Evolutionary conservation across 2,113 vertebrate species (phyloP), one percentile per base, ranked within the genome.

Genomic region (Sinocyclocheilus maitianheensis): DNA sequence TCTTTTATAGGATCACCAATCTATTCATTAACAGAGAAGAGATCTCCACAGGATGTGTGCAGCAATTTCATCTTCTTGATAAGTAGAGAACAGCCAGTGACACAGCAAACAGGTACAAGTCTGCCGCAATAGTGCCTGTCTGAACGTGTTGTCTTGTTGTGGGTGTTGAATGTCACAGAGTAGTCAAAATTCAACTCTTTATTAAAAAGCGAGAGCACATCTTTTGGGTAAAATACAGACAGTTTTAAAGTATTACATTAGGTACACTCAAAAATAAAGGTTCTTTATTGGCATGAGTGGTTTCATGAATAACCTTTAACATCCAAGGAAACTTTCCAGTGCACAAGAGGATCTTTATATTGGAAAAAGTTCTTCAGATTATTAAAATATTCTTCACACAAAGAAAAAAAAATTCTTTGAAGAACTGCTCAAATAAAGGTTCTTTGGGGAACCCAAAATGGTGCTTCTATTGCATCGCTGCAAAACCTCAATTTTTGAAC

Each of bases 1-100:
- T 58, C 67, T 86, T 55, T 81, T 77, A 81, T 51, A 76, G 46
- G 37, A 78, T 77, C 77, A 86, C 60, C 37, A 37, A 13, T 84
- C 48, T 84, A 14, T 55, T 79, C 72, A 62, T 48, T 77, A 62
- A 37, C 43, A 76, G 24, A 81, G 20, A 69, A 24, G 13, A 65
- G n/a, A 86, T 84, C 72, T 80, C 46, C 9, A 46, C 67, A 40
- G 53, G 81, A 84, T 86, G 24, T 67, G 40, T 81, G 22, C n/a
- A 75, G 58, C 65, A 78, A 78, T 81, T 62, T 20, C 24, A 62
- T 78, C 72, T 58, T 85, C 51, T 26, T 77, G 77, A 81, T 30
- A 77, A 63, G 81, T 34, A 85, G 60, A 11, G 48, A 72, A 69
- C 48, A 74, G 51, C 51, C 10, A 72, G 81, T 55, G 14, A 37